Evolutionary conservation across 2,888 invertebrate species (phyloP), one percentile per base, ranked within the genome.

Genomic region (Gerosis bhagava): DNA sequence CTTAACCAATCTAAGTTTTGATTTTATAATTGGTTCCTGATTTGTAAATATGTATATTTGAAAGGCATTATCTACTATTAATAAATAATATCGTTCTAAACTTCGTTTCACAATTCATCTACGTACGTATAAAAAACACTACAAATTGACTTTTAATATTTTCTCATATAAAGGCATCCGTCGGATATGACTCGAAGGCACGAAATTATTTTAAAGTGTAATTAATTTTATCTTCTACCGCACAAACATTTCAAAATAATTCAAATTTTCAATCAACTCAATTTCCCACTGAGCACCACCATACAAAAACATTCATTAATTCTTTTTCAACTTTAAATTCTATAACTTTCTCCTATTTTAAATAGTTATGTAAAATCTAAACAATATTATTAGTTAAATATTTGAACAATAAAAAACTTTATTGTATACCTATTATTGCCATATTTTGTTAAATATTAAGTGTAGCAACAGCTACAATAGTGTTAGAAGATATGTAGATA

Each of bases 171-270:
- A 86, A 86, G 84, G 83, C 84, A 81, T 75, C 70, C 75, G 77
- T 84, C 73, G 67, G 84, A 86, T 83, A 83, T 87, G 86, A 86
- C 80, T 79, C 67, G 73, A 87, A 88, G 87, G 87, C 87, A 87
- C 86, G 77, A 78, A 77, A 67, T 67, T 59, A 61, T 56, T 54
- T 56, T 59, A 19, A 19, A 19, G 6, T 6, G 19, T 19, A 19
- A 19, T 6, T 5, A 19, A 19, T 19, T n/a, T n/a, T n/a, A n/a
- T n/a, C n/a, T n/a, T n/a, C n/a, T n/a, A n/a, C n/a, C n/a, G n/a
- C n/a, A n/a, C n/a, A n/a, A n/a, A n/a, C n/a, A n/a, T n/a, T n/a
- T n/a, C n/a, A n/a, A n/a, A n/a, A n/a, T n/a, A n/a, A n/a, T n/a
- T n/a, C n/a, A n/a, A n/a, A n/a, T n/a, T n/a, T n/a, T n/a, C n/a